Conservation (phyloP, 92 coral and sea anemone genomes). For the Ricordea florida region DNA sequence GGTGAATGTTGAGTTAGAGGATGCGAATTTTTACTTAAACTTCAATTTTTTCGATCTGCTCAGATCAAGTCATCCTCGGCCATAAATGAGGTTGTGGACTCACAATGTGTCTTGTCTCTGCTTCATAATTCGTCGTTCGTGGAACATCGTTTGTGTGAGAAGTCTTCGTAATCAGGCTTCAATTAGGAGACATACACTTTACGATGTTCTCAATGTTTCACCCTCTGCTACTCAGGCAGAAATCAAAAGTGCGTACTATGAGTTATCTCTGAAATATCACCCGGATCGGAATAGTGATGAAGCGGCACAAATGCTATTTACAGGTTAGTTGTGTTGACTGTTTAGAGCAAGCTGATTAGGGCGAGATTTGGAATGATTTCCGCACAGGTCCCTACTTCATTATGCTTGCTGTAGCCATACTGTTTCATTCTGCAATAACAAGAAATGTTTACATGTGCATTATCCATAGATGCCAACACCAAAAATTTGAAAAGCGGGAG, state of each 20-base stretch:
- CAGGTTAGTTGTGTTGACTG: constrained; percentile 59
- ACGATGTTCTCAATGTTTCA: constrained; percentile 73
- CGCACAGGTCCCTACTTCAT: no score
- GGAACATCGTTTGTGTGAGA: not conserved
- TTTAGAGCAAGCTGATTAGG: no score
- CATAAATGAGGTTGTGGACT: not conserved
- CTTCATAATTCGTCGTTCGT: not conserved
- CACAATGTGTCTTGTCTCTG: not conserved
- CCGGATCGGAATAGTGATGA: constrained; percentile 72
- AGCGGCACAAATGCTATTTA: constrained; percentile 60
- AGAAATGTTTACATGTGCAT: no score
- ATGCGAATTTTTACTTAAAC: no score
- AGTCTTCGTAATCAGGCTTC: not conserved
- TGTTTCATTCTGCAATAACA: no score
- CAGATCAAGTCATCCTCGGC: not conserved
- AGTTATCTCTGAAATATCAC: constrained; percentile 79
- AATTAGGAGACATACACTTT: constrained; percentile 38
- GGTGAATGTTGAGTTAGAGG: no score
- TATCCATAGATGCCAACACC: no score
- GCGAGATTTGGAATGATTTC: no score
- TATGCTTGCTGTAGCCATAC: no score
- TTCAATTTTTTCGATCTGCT: no score
- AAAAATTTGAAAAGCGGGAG: no score
- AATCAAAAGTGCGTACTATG: constrained; percentile 85
- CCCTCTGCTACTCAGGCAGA: constrained; percentile 90